Evolutionary conservation across 2,888 invertebrate species (phyloP), one percentile per base, ranked within the genome.

Genomic region (Dromius quadrimaculatus): DNA sequence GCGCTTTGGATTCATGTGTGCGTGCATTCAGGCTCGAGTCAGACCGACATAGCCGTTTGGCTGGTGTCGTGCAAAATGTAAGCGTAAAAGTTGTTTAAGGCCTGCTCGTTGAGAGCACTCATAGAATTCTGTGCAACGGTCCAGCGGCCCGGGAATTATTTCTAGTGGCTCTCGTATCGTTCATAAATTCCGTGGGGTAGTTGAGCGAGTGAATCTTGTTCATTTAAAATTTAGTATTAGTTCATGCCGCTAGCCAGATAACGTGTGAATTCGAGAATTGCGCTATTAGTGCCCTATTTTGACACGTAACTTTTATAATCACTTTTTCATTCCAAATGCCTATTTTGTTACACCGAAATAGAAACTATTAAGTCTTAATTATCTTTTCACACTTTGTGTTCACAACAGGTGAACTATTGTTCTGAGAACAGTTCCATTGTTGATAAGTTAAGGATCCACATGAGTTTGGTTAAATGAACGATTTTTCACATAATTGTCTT

Each of bases 161-260:
- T 71, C 71, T 62, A 71, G 71, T 71, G 65, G 22, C 50, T 38
- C 65, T 71, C 22, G 34, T 61, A 61, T 50, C 54, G 63, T 54
- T 71, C 63, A 71, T 71, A 71, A 63, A 71, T 64, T 71, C 64
- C 22, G 71, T 64, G 54, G 57, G 63, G 54, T 38, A 54, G 36
- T 71, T 61, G 54, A 71, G 64, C 50, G 50, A 34, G 28, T 22
- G 50, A 65, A 47, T 65, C 50, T 17, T 65, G 47, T 65, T 50
- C 65, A 65, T 65, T 65, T 65, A 47, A 65, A 65, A 65, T 65
- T 65, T 50, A 65, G 38, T 65, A 65, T 65, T 47, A 65, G 45
- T 41, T 34, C 34, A 34, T 65, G 47, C 17, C 41, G 22, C 19
- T 34, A 6, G 1, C 36, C 47, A 8, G 36, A 65, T 28, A 54